Evolutionary conservation across 2,888 invertebrate genomes (phyloP), one percentile per base, ranked within the genome.

Genomic region (Drosophila lacicola): DNA sequence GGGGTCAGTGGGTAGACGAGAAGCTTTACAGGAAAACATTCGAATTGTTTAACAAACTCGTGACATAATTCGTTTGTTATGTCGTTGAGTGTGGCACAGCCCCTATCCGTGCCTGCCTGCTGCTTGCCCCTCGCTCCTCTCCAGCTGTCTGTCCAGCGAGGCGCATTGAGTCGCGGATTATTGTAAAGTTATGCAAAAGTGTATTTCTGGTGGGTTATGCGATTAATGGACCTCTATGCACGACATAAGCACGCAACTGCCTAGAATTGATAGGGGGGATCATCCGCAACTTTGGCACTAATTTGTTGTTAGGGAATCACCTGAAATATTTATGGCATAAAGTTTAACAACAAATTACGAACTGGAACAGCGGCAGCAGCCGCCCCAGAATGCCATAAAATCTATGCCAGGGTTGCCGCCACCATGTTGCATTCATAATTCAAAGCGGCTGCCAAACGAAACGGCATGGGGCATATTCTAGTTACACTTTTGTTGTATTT

Each of bases 11-110:
- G 49, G 36, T 42, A 13, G 46, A 44, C 46, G 46, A 29, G 29
- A 44, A 33, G 63, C 57, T 54, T 46, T 45, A 53, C 62, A 74
- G 64, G 78, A 74, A 80, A 80, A 71, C 78, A 78, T 80, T 80
- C 80, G 72, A 80, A 80, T 80, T 80, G 80, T 80, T 80, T 80
- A 80, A 78, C 80, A 80, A 80, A 80, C 75, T 86, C 87, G 78
- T 76, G 84, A 62, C 82, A 82, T 80, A 84, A 82, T 82, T 82
- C 78, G 82, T 76, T 78, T 76, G 80, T 72, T 64, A 75, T 69
- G 79, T 83, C 74, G 74, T 80, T 80, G 76, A 78, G 62, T 63
- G 75, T 58, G 71, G 57, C 54, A 21, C 65, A 57, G 63, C 51
- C 55, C 45, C 34, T 33, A 36, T 39, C 25, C 3, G 25, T 39